A percentile compares a stretch with the other conserved stretches of the same genome.
These are phyloP conservation scores for Drosophila yakuba DNA, from an alignment of 1,140 invertebrate species.

Conservation along the genomic window DNA sequence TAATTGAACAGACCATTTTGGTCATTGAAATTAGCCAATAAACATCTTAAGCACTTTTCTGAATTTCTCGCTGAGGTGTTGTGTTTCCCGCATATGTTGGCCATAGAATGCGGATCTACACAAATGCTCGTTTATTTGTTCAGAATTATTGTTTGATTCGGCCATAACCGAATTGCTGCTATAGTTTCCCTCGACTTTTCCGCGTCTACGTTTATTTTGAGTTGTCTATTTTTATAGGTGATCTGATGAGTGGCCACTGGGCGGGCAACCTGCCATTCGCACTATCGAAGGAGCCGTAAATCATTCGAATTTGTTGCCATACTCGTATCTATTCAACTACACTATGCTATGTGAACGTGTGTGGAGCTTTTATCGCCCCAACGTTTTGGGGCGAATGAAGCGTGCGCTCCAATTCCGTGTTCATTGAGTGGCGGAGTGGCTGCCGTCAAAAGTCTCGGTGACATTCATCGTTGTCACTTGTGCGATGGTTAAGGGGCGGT, in stretches of 20 bases:
- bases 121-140: constrained; percentile 65
- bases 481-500: background rate
- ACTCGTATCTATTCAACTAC: constrained; percentile 46
- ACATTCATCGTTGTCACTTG: constrained; percentile 63
- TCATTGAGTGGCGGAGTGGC: constrained; percentile 47
- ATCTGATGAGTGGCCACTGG: constrained; percentile 46
- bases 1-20: constrained; percentile 54
- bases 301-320: constrained; percentile 57
- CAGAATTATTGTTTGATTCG: constrained; percentile 53
- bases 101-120: constrained; percentile 22
- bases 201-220: constrained; percentile 35
- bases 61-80: constrained; percentile 8
- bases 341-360: background rate
- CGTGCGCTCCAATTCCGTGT: constrained; percentile 65
- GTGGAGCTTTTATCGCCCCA: constrained; percentile 56
- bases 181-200: constrained; percentile 21
- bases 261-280: constrained; percentile 34
- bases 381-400: constrained; percentile 40
- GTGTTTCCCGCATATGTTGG: constrained; percentile 26
- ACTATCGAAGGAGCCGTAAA: constrained; percentile 60
- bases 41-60: constrained; percentile 30
- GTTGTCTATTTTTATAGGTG: constrained; percentile 66
- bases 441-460: constrained; percentile 55
- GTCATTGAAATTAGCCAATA: constrained; percentile 29
- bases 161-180: background rate